Conservation (phyloP, 2,888 invertebrate species). For the Nomada lathburiana region DNA sequence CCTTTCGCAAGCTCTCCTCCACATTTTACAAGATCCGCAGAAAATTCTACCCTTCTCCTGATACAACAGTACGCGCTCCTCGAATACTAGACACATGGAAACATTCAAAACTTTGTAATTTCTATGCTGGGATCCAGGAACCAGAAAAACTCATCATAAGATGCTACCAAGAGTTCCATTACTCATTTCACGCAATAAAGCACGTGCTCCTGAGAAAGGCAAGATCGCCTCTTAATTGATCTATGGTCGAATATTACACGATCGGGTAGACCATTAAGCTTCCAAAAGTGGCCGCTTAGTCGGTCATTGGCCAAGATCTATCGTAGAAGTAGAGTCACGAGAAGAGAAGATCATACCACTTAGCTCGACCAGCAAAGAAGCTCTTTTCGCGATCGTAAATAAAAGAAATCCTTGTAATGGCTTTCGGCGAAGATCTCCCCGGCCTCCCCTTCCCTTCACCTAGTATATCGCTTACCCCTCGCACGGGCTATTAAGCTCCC, state of each 20-base stretch:
- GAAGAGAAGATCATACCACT: constrained; percentile 79
- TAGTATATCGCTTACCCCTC: constrained; percentile 46
- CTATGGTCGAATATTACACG: constrained; percentile 81
- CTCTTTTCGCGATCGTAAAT: constrained; percentile 81
- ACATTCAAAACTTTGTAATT: too few relatives aligned
- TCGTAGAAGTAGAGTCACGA: constrained; percentile 71
- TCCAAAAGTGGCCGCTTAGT: constrained; percentile 72
- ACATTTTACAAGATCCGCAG: too few relatives aligned
- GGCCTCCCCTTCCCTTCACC: constrained; percentile 50
- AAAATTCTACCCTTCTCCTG: too few relatives aligned
- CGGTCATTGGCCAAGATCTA: constrained; percentile 79
- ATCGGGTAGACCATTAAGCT: constrained; percentile 66
- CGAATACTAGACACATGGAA: too few relatives aligned
- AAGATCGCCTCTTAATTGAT: constrained; percentile 79
- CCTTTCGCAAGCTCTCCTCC: too few relatives aligned
- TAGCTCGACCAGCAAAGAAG: constrained; percentile 67
- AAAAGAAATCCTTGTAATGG: constrained; percentile 84
- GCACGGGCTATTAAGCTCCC: constrained; percentile 72
- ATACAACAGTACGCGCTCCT: too few relatives aligned
- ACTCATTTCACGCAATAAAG: too few relatives aligned
- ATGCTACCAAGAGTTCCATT: too few relatives aligned
- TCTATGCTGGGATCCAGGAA: too few relatives aligned
- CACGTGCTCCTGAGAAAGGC: neutral
- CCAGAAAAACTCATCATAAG: too few relatives aligned
- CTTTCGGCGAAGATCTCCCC: constrained; percentile 78